phyloP scores from a whole-genome alignment of 2,888 invertebrate genomes.

The Pterostichus niger region DNA sequence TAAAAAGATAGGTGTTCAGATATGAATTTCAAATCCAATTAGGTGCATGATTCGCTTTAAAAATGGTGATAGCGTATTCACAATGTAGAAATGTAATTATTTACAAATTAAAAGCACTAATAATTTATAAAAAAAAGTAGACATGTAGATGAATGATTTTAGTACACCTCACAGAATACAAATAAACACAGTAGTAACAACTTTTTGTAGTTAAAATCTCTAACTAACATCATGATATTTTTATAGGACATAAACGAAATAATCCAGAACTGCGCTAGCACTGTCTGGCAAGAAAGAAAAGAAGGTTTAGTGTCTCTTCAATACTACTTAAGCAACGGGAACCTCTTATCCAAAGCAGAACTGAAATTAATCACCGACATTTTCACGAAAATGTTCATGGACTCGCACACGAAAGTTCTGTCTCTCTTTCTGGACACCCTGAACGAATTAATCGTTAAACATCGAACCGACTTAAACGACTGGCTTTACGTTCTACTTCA shows the following conservation, averaged over 20 bases:
- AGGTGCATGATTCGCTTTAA: too few species aligned
- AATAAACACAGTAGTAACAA: neutral
- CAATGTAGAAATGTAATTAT: neutral
- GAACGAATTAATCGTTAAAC: constrained; percentile 91
- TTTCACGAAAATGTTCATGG: constrained; percentile 98
- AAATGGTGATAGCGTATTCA: constrained; percentile 2
- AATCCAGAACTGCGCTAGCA: constrained; percentile 91
- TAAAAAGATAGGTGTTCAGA: too few species aligned
- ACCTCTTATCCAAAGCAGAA: constrained; percentile 84
- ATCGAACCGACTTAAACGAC: constrained; percentile 92
- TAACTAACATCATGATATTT: constrained; percentile 69
- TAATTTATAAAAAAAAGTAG: constrained; percentile 2
- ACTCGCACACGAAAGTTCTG: constrained; percentile 96
- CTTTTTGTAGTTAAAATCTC: neutral
- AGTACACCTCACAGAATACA: neutral
- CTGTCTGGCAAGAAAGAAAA: constrained; percentile 96
- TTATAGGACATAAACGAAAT: constrained; percentile 90
- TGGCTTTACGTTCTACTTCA: constrained; percentile 94
- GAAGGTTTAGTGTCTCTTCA: constrained; percentile 91
- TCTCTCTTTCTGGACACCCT: constrained; percentile 95
- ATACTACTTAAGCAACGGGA: constrained; percentile 86
- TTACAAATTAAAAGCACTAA: neutral
- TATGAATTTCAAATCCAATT: too few species aligned
- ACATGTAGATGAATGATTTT: constrained; percentile 33
- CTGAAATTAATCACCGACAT: constrained; percentile 93